Percentiles rank a stretch among this genome's conserved stretches.
Evolutionary conservation across 2,797 vertebrate genomes (phyloP).

Genomic region (Helarctos malayanus): DNA sequence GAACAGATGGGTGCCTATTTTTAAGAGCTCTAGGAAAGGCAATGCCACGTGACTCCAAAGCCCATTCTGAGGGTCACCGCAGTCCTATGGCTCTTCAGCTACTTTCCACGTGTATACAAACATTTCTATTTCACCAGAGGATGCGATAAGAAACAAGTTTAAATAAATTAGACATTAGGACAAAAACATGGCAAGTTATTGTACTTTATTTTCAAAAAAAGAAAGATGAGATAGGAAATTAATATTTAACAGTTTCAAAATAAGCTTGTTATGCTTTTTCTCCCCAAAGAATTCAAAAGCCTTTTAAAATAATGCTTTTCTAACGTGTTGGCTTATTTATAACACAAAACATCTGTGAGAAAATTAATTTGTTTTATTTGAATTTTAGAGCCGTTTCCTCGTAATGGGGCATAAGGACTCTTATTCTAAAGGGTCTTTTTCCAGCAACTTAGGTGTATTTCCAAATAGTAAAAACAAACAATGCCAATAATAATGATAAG

Average conservation of each 20-base stretch:
- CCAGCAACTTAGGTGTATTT: not conserved
- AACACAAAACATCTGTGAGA: not conserved
- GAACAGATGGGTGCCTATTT: slow-evolving; percentile 79
- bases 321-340: not conserved
- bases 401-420: not conserved
- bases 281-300: not conserved
- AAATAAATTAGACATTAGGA: not conserved
- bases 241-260: not conserved
- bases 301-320: slow-evolving; percentile 44
- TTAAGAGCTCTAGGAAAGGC: slow-evolving; percentile 51
- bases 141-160: not conserved
- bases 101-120: not conserved
- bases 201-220: not conserved
- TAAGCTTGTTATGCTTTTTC: not conserved
- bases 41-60: slow-evolving; percentile 14
- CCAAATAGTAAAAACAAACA: not conserved
- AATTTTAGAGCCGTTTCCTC: not conserved
- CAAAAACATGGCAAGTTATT: not conserved
- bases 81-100: slow-evolving; percentile 30
- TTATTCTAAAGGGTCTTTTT: not conserved
- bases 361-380: slow-evolving; percentile 56
- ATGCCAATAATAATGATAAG: not conserved
- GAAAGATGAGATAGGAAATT: not conserved
- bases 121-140: not conserved
- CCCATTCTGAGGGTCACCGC: not conserved